A percentile compares a stretch with the other conserved stretches of the same genome.
Evolutionary conservation across 2,113 vertebrate genomes (phyloP).

Genomic region (Heterocephalus glaber): DNA sequence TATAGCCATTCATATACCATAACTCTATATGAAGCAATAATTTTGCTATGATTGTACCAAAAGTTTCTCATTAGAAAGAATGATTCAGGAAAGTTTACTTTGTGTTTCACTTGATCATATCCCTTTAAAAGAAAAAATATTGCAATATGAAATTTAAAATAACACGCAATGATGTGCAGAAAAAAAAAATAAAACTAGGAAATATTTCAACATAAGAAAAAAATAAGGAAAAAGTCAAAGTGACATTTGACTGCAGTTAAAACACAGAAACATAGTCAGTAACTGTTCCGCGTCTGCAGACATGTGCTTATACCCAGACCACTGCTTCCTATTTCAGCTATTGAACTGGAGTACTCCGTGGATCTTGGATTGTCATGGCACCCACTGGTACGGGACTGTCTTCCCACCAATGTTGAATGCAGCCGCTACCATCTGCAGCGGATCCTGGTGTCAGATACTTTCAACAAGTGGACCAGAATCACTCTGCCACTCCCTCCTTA

Average conservation of each 20-base stretch:
- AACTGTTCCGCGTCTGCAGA: not conserved
- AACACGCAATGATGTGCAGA: not conserved
- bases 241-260: not conserved
- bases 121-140: constrained; percentile 22
- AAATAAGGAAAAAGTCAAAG: not conserved
- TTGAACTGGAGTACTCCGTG: constrained; percentile 96
- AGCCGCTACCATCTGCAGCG: constrained; percentile 94
- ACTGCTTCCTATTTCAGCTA: constrained; percentile 86
- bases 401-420: constrained; percentile 96
- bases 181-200: constrained; percentile 31
- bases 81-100: not conserved
- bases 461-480: constrained; percentile 97
- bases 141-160: not conserved
- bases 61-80: constrained; percentile 1
- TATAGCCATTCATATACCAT: not conserved
- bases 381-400: constrained; percentile 93
- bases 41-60: not conserved
- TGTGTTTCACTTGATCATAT: constrained; percentile 28
- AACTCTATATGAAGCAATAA: not conserved
- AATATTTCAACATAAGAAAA: not conserved
- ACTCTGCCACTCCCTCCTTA: constrained; percentile 94
- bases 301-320: not conserved
- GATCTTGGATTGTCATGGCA: constrained; percentile 96
- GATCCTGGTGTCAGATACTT: constrained; percentile 95
- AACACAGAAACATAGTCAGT: not conserved